These are phyloP conservation scores for Lepidurus apus DNA, from an alignment of 1,140 invertebrate genomes.

Conservation along the genomic window DNA sequence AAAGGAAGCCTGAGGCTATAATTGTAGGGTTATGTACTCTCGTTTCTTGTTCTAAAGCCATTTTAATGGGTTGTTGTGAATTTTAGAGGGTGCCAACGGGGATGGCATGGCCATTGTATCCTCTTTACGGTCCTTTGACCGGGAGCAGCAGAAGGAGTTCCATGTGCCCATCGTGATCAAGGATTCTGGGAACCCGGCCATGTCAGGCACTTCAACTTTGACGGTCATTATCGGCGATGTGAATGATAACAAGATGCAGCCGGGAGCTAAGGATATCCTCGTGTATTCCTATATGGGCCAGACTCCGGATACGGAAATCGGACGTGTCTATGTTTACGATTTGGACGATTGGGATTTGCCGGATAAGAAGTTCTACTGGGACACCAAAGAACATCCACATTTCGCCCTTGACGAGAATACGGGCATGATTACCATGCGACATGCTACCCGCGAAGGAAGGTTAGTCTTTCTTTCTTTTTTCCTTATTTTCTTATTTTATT, in stretches of 20 bases:
- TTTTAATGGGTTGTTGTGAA: constrained; percentile 29
- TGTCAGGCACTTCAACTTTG: constrained; percentile 90
- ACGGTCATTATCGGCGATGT: constrained; percentile 85
- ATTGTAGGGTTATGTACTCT: background rate
- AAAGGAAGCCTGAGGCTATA: background rate
- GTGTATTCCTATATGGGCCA: constrained; percentile 92
- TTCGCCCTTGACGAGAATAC: constrained; percentile 84
- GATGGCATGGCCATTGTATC: constrained; percentile 92
- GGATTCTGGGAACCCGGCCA: constrained; percentile 70
- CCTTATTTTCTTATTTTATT: constrained; percentile 23
- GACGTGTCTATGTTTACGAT: constrained; percentile 92
- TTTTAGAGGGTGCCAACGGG: constrained; percentile 82
- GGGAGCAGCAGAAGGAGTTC: constrained; percentile 93
- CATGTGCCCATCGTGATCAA: constrained; percentile 90
- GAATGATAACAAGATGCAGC: constrained; percentile 96
- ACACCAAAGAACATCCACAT: constrained; percentile 60
- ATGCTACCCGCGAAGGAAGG: constrained; percentile 77
- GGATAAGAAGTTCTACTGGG: constrained; percentile 94
- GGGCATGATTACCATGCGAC: constrained; percentile 91
- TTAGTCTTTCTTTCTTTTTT: constrained; percentile 43
- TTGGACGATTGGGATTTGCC: constrained; percentile 95
- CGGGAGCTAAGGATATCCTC: constrained; percentile 91
- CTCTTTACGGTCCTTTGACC: constrained; percentile 82
- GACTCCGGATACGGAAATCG: constrained; percentile 86
- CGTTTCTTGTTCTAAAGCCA: background rate